A percentile compares a stretch with the other conserved stretches of the same genome.
phyloP scores from a whole-genome alignment of 2,113 vertebrate species.

The Nymphicus hollandicus region DNA sequence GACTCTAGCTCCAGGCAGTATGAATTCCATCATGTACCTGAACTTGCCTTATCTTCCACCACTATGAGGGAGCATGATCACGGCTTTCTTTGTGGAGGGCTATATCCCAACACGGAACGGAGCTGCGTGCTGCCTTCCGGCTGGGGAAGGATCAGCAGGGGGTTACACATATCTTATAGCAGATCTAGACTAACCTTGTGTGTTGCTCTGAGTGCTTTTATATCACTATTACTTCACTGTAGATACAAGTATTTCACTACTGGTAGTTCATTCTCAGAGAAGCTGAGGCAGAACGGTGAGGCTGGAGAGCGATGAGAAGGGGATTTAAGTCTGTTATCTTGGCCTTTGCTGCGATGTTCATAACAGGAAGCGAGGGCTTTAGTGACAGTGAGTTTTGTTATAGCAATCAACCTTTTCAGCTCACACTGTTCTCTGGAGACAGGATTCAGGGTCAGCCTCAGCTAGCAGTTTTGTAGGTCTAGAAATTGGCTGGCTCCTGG shows the following conservation, averaged over 20 bases:
- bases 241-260: neutral
- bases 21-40: neutral
- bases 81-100: neutral
- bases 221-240: neutral
- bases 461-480: neutral
- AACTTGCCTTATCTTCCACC: neutral
- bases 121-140: neutral
- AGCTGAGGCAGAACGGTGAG: neutral
- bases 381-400: neutral
- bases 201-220: neutral
- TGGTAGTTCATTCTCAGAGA: neutral
- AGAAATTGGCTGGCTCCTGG: neutral
- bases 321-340: neutral
- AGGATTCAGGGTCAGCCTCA: neutral
- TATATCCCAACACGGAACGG: fast-evolving
- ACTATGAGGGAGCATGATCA: fast-evolving
- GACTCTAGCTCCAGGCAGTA: neutral
- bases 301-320: neutral
- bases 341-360: fast-evolving
- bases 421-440: neutral
- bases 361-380: neutral
- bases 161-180: fast-evolving
- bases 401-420: neutral
- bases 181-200: neutral
- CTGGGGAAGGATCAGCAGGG: neutral